phyloP scores from a whole-genome alignment of 2,888 invertebrate genomes.

The Incurvaria masculella region DNA sequence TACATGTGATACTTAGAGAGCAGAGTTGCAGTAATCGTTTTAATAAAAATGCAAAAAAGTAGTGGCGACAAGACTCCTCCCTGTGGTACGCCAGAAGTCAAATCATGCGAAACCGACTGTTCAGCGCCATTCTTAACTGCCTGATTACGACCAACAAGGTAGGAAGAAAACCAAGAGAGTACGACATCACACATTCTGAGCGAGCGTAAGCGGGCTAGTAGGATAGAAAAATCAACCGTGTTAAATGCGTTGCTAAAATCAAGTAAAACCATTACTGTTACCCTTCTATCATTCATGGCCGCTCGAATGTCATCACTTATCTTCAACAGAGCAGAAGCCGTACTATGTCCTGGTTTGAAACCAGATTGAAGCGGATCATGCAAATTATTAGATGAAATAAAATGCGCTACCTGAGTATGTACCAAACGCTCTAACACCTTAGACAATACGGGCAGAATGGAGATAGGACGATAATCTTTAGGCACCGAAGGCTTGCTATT shows the following conservation, averaged over 20 bases:
- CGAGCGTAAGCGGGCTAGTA: not conserved
- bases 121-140: not conserved
- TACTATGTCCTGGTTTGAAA: not conserved
- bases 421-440: not conserved
- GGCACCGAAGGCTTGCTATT: not conserved
- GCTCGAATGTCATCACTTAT: not conserved
- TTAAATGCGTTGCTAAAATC: constrained; percentile 1
- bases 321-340: not conserved
- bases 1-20: not conserved
- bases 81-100: not conserved
- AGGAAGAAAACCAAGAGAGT: not conserved
- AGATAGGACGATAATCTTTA: not conserved
- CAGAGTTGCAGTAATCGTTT: not conserved
- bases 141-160: not conserved
- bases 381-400: not conserved
- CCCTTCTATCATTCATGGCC: not conserved
- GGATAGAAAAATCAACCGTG: not conserved
- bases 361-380: constrained; percentile 1
- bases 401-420: not conserved
- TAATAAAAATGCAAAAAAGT: not conserved
- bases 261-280: not conserved
- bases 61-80: not conserved
- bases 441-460: not conserved
- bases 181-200: not conserved
- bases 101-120: not conserved